These are phyloP conservation scores for Papilio helenus DNA, from an alignment of 1,140 invertebrate genomes.

Conservation along the genomic window DNA sequence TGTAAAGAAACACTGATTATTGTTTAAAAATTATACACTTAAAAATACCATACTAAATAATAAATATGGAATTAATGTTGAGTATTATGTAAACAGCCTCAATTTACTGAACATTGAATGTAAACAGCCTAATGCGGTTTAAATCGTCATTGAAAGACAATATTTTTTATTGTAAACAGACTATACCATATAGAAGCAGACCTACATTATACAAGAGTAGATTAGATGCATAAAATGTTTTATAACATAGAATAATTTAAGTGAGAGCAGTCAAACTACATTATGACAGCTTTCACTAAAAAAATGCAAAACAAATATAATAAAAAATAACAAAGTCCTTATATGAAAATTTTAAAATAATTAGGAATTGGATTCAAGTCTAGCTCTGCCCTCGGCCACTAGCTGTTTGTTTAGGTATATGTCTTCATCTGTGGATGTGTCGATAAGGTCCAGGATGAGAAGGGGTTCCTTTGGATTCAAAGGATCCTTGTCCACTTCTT, in stretches of 20 bases:
- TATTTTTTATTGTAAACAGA: background rate
- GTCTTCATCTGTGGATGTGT: conserved; percentile 81
- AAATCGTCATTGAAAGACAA: background rate
- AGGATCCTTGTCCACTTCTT: conserved; percentile 79
- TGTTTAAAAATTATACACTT: conserved; percentile 9
- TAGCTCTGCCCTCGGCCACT: conserved; percentile 80
- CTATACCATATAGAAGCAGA: background rate
- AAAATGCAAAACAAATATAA: conserved; percentile 31
- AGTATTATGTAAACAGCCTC: conserved; percentile 32
- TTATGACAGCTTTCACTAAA: background rate
- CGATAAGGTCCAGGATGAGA: conserved; percentile 83
- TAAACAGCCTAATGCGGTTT: background rate
- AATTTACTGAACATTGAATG: conserved; percentile 5
- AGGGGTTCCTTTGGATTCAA: conserved; percentile 77
- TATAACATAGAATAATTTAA: conserved; percentile 18
- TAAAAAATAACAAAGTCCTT: conserved; percentile 42
- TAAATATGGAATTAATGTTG: conserved; percentile 36
- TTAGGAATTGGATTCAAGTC: conserved; percentile 58
- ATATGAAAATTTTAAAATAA: conserved; percentile 28
- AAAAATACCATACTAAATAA: conserved; percentile 23
- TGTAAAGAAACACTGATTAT: conserved; percentile 8
- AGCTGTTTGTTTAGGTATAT: conserved; percentile 82
- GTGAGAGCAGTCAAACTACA: conserved; percentile 6
- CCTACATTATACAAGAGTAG: background rate
- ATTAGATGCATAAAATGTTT: conserved; percentile 12